Base-by-base conservation (phyloP, 2,113 vertebrate genomes). In the Oostethus manadensis region DNA sequence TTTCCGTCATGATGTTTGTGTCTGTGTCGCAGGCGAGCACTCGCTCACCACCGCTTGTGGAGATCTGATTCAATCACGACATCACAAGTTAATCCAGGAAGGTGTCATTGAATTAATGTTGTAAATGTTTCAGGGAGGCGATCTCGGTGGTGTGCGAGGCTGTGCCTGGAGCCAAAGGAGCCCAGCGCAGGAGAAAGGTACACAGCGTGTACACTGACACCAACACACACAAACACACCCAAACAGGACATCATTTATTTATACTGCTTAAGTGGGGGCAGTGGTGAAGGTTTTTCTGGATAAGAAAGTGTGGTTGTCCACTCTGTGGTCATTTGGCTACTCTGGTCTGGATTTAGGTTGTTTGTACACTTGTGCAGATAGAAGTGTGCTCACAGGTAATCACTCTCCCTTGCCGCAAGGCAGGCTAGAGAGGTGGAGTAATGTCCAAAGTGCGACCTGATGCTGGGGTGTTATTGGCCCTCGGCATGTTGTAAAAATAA, bases 91-190 rank as follows among this genome's bases (percentile, higher is more conserved):
- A 67, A 42, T 77, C 46, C 20, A 35, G 54, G 35, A 62, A 72
- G 47, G 68, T 62, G 74, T 60, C 51, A 23, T 13, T 23, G 38
- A 42, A 55, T 60, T 67, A 59, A 70, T 79, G 56, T 74, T 70
- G 66, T 76, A 50, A 62, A 57, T 81, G 68, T 74, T 73, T 33
- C 89, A 98, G 97, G 84, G 97, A 99, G 83, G 97, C 97, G 10
- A 98, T 99, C 61, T 92, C 94, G 64, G 90, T 98, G 84, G 95
- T 98, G 71, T 98, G 95, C 9, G 97, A 98, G 72, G 95, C 97
- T 0, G 95, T 99, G 74, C 97, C 97, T 0, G 92, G 95, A 74
- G 94, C 94, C 80, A 99, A 96, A 85, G 97, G 94, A 82, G 93
- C 94, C 0, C 84, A 93, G 42, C 88, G 95, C 62, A 90, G 94